phyloP scores from a whole-genome alignment of 2,888 invertebrate genomes.

The Pristionchus maxplancki region DNA sequence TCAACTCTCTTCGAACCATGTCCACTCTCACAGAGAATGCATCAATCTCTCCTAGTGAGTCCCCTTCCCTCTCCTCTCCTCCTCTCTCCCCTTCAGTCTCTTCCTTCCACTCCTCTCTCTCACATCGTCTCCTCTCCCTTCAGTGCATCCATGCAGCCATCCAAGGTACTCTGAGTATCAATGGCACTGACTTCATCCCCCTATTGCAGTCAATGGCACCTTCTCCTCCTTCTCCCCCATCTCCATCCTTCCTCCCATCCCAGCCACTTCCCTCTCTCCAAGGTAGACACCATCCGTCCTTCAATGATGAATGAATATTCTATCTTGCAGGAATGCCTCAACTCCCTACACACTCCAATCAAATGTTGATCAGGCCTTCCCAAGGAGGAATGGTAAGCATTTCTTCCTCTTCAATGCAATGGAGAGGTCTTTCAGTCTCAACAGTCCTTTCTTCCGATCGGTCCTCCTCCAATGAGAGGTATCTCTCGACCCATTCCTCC shows the following conservation, averaged over 20 bases:
- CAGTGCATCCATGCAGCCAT: conserved; percentile 37
- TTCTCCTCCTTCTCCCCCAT: not conserved
- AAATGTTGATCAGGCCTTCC: not conserved
- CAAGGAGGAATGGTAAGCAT: not conserved
- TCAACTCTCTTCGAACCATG: conserved; percentile 56
- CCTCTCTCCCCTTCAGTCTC: not conserved
- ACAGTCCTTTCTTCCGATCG: not conserved
- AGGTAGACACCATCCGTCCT: not conserved
- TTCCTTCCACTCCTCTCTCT: not conserved
- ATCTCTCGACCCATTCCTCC: not conserved
- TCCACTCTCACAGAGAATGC: conserved; percentile 44
- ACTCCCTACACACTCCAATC: not conserved
- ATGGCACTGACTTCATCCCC: not conserved
- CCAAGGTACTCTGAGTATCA: not conserved
- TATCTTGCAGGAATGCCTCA: not conserved
- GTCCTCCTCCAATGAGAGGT: conserved; percentile 5
- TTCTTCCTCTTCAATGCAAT: not conserved
- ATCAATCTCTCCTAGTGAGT: not conserved
- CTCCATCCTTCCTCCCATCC: not conserved
- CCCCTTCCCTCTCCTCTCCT: not conserved
- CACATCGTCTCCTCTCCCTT: not conserved
- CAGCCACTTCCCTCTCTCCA: not conserved
- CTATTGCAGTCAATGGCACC: not conserved
- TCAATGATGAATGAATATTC: not conserved
- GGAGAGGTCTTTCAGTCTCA: not conserved